phyloP scores from a whole-genome alignment of 2,797 vertebrate species.

The Glyptemys insculpta region DNA sequence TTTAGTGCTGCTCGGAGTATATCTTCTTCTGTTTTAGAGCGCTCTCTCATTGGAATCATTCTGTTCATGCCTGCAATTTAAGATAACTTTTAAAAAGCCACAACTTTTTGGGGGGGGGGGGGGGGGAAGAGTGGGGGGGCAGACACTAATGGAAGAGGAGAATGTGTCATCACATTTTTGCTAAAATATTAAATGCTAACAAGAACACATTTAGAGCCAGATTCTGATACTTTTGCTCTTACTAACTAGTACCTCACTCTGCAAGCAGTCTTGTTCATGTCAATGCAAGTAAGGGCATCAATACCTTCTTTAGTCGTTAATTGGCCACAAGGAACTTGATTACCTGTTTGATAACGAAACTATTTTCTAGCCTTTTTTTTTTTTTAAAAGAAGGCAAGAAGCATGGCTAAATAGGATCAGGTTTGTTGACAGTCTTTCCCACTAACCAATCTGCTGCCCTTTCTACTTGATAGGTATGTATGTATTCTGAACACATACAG shows the following conservation, averaged over 20 bases:
- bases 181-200: background rate
- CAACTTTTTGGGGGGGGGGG: fast-evolving
- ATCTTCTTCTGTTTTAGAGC: conserved; percentile 96
- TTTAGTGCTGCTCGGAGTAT: conserved; percentile 92
- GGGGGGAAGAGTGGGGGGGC: fast-evolving
- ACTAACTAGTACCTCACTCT: background rate
- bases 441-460: background rate
- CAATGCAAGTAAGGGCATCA: background rate
- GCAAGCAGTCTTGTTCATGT: background rate
- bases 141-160: too few relatives aligned
- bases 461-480: background rate
- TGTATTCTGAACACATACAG: background rate
- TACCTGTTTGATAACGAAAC: background rate
- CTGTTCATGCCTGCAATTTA: conserved; percentile 90
- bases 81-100: fast-evolving
- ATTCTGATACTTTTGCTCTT: background rate
- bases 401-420: background rate
- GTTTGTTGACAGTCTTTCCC: background rate
- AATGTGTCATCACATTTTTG: fast-evolving
- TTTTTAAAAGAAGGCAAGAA: background rate
- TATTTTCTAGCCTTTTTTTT: background rate
- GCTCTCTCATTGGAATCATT: conserved; percentile 89
- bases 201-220: background rate
- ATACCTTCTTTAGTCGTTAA: background rate
- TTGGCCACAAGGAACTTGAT: background rate